These are phyloP conservation scores for Drymonia ruficornis DNA, from an alignment of 2,888 invertebrate genomes.

Conservation along the genomic window DNA sequence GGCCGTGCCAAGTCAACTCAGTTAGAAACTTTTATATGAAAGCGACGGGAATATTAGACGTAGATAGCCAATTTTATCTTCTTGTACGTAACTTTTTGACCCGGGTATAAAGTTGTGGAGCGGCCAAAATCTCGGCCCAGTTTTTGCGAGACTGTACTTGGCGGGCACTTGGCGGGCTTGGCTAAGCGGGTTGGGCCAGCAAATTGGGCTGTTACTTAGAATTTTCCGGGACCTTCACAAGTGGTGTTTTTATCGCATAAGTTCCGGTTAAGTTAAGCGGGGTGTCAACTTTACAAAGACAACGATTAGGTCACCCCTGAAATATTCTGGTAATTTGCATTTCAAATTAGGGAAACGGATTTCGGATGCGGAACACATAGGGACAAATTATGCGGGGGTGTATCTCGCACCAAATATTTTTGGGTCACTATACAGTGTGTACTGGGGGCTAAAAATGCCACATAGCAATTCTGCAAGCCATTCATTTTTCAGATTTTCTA, in stretches of 20 bases:
- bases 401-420: constrained; percentile 26
- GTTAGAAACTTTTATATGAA: constrained; percentile 23
- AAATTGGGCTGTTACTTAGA: constrained; percentile 36
- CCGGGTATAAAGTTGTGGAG: constrained; percentile 20
- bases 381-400: constrained; percentile 24
- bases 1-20: constrained; percentile 5
- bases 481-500: too few relatives aligned
- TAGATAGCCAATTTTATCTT: constrained; percentile 35
- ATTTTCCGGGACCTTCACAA: constrained; percentile 28
- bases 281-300: constrained; percentile 26
- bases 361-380: constrained; percentile 25
- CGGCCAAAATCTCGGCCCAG: constrained; percentile 23
- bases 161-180: constrained; percentile 19
- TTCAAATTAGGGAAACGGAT: constrained; percentile 30
- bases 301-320: constrained; percentile 29
- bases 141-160: constrained; percentile 29
- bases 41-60: constrained; percentile 26
- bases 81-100: constrained; percentile 32
- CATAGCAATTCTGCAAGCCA: too few relatives aligned
- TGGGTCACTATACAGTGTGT: constrained; percentile 25
- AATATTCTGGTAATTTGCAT: constrained; percentile 32
- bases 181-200: constrained; percentile 25
- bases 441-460: too few relatives aligned
- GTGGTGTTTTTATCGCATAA: constrained; percentile 37
- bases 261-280: constrained; percentile 31